A percentile compares a stretch with the other conserved stretches of the same genome.
These are phyloP conservation scores for Panagrolaimus sp. DNA, from an alignment of 1,140 invertebrate species.

Conservation along the genomic window DNA sequence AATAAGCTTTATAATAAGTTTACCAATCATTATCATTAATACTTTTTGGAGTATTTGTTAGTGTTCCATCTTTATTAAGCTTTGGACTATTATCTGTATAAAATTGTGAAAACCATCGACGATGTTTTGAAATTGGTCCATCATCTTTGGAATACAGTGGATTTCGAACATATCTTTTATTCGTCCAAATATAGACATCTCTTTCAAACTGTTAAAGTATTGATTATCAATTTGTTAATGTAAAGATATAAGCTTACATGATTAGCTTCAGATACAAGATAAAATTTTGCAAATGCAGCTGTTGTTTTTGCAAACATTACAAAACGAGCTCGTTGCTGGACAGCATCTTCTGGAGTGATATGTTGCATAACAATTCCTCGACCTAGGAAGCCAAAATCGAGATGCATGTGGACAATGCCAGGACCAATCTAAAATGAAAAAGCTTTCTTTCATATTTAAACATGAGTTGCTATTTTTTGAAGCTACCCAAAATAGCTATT, in stretches of 20 bases:
- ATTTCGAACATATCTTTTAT: slow-evolving; percentile 70
- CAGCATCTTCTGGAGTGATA: slow-evolving; percentile 72
- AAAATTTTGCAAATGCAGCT: slow-evolving; percentile 65
- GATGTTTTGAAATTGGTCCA: slow-evolving; percentile 65
- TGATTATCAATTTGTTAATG: too few relatives aligned
- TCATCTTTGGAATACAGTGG: slow-evolving; percentile 66
- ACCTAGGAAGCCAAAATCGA: slow-evolving; percentile 66
- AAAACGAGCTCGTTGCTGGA: slow-evolving; percentile 73
- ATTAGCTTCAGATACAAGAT: slow-evolving; percentile 69
- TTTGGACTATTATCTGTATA: slow-evolving; percentile 72
- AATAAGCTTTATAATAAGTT: not conserved
- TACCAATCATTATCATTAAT: slow-evolving; percentile 27
- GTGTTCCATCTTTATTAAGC: slow-evolving; percentile 43
- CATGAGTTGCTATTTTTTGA: too few relatives aligned
- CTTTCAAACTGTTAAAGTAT: slow-evolving; percentile 81
- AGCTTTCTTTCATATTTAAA: too few relatives aligned
- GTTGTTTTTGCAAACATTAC: slow-evolving; percentile 66
- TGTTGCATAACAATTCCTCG: slow-evolving; percentile 70
- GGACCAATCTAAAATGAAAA: slow-evolving; percentile 69
- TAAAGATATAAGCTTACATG: slow-evolving; percentile 65
- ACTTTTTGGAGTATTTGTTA: slow-evolving; percentile 25
- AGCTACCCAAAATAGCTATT: too few relatives aligned
- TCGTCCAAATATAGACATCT: slow-evolving; percentile 81
- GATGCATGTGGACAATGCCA: slow-evolving; percentile 69
- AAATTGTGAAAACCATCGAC: slow-evolving; percentile 79